Conservation (phyloP, 2,797 vertebrate species). For the Bryconaethiops microstoma region DNA sequence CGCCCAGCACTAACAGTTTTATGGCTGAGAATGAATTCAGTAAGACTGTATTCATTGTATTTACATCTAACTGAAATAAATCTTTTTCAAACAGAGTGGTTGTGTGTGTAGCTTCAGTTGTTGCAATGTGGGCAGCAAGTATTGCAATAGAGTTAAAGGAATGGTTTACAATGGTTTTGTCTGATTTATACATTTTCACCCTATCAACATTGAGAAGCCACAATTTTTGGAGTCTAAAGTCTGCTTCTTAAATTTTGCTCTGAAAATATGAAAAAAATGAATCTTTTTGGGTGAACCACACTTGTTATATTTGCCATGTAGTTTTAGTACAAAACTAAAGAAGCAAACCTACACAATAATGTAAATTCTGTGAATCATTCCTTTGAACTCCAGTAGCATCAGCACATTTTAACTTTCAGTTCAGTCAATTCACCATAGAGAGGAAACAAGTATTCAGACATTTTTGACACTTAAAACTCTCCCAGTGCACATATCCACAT, state of each 20-base stretch:
- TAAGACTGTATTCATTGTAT: neutral
- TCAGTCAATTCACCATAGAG: too few species aligned
- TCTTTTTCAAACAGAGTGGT: neutral
- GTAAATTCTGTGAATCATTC: neutral
- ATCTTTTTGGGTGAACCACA: too few species aligned
- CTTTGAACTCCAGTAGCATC: neutral
- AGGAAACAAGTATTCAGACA: too few species aligned
- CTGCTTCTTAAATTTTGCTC: too few species aligned
- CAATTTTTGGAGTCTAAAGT: too few species aligned
- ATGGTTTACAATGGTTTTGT: too few species aligned
- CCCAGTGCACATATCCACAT: too few species aligned
- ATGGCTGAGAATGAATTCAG: neutral
- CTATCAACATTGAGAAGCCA: too few species aligned
- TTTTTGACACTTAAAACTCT: too few species aligned
- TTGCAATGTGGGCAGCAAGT: too few species aligned
- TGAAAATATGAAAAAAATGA: too few species aligned
- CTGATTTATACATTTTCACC: too few species aligned
- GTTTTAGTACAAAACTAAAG: neutral
- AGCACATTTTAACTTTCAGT: neutral
- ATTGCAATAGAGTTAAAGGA: neutral
- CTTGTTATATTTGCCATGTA: neutral
- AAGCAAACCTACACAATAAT: neutral
- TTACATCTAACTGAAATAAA: slow-evolving; percentile 16
- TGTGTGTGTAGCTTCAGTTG: neutral
- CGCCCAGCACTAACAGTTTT: neutral